Evolutionary conservation across 2,888 invertebrate genomes (phyloP), one percentile per base, ranked within the genome.

Genomic region (Sarcophaga carnaria): DNA sequence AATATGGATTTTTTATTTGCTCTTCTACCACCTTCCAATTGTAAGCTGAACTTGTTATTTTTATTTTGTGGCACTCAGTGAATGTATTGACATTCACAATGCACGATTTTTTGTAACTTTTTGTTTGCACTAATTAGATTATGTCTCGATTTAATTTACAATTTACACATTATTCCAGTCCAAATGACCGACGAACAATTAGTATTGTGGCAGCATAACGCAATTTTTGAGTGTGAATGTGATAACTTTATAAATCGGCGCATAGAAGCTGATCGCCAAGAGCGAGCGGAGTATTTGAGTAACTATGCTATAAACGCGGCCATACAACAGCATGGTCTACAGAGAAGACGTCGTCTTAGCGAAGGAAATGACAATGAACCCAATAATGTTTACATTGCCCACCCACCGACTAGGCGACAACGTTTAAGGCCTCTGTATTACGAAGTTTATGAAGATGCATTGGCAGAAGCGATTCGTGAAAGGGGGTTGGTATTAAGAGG

Each of bases 181-280:
- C 84, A 90, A 82, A 90, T 90, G 90, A 90, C 90, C 12, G 89
- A 90, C 47, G 90, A 89, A 14, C 90, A 90, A 71, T 81, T 90
- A 63, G 81, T 88, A 59, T 86, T 90, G 66, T 90, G 90, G 90
- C 90, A 90, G 69, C 88, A 89, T 14, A 90, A 89, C 88, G 89
- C 90, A 8, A 86, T 90, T 6, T 89, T 90, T 79, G 89, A 89
- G 74, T 90, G 90, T 76, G 89, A 90, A 85, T 90, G 89, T 74
- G 90, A 90, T 54, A 90, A 90, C 86, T 90, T 90, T 64, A 88
- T 90, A 8, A 90, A 90, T 80, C 86, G 88, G 17, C 89, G 89
- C 11, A 89, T 90, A 17, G 89, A 88, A 71, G 77, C 86, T 37
- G 86, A 88, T 25, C 87, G 84, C 20, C 77, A 82, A 59, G 83